phyloP scores from a whole-genome alignment of 2,888 invertebrate genomes.

The Polydesmus complanatus region DNA sequence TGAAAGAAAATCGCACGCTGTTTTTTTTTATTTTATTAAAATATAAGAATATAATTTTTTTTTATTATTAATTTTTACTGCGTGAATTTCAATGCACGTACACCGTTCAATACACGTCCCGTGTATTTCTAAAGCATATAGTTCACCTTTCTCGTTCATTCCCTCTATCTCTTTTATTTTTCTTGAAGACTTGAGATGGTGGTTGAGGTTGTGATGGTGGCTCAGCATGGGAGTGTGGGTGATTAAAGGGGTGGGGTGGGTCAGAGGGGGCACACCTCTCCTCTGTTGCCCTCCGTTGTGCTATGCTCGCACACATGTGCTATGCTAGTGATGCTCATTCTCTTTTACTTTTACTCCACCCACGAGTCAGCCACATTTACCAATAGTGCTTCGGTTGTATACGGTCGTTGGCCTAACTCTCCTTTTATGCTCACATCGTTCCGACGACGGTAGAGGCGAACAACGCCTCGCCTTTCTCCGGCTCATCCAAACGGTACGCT shows the following conservation, averaged over 20 bases:
- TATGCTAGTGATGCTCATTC: no score
- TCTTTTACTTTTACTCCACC: not conserved
- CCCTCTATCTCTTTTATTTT: not conserved
- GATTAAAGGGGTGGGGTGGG: not conserved
- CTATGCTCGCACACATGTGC: not conserved
- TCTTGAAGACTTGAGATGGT: not conserved
- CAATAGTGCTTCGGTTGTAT: not conserved
- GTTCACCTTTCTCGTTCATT: not conserved
- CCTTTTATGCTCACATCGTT: no score
- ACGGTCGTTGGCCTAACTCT: not conserved
- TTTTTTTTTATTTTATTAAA: no score
- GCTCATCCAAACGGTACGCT: not conserved
- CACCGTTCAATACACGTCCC: no score
- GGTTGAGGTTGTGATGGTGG: no score
- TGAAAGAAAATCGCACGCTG: no score
- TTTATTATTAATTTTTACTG: no score
- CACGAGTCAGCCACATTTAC: not conserved
- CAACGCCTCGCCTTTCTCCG: no score
- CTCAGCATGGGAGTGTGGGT: not conserved
- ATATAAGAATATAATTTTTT: no score
- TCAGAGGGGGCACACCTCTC: not conserved
- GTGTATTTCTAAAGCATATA: not conserved
- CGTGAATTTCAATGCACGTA: no score
- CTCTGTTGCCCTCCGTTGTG: not conserved
- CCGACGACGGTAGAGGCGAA: no score